These are phyloP conservation scores for Carassius gibelio DNA, from an alignment of 2,113 vertebrate species.

Conservation along the genomic window DNA sequence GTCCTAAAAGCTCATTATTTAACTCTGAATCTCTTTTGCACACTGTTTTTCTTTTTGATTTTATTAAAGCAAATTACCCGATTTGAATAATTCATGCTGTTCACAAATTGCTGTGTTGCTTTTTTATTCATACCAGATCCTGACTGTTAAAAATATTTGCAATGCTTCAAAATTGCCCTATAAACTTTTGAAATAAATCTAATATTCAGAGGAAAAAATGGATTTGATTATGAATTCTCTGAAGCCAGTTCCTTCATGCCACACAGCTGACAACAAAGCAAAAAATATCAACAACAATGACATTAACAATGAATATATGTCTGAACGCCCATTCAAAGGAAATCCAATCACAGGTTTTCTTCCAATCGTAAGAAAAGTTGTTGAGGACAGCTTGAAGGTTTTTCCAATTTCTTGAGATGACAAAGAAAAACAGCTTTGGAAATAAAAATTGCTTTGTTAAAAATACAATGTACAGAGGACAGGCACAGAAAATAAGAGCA, in stretches of 20 bases:
- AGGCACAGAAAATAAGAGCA: not conserved
- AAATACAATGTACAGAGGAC: not conserved
- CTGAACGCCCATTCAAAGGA: not conserved
- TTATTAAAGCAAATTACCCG: slow-evolving; percentile 17
- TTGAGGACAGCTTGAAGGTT: not conserved
- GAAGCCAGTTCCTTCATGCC: not conserved
- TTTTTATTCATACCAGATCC: not conserved
- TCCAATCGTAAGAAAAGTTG: not conserved
- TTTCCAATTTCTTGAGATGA: not conserved
- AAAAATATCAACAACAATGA: not conserved
- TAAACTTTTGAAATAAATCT: slow-evolving; percentile 1
- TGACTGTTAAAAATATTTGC: not conserved
- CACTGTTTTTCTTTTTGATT: slow-evolving; percentile 30
- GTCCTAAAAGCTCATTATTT: slow-evolving; percentile 27
- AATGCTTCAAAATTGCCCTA: not conserved
- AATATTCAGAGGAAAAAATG: not conserved
- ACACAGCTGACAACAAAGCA: not conserved
- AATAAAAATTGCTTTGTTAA: not conserved
- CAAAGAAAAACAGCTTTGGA: slow-evolving; percentile 1
- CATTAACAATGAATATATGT: slow-evolving; percentile 15
- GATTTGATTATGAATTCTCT: slow-evolving; percentile 1
- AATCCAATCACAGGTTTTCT: not conserved
- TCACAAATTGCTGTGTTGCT: not conserved
- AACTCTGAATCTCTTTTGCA: slow-evolving; percentile 14
- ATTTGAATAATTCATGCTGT: slow-evolving; percentile 29